Base-by-base conservation (phyloP, 2,888 invertebrate genomes). In the Polylopha cassiicola region DNA sequence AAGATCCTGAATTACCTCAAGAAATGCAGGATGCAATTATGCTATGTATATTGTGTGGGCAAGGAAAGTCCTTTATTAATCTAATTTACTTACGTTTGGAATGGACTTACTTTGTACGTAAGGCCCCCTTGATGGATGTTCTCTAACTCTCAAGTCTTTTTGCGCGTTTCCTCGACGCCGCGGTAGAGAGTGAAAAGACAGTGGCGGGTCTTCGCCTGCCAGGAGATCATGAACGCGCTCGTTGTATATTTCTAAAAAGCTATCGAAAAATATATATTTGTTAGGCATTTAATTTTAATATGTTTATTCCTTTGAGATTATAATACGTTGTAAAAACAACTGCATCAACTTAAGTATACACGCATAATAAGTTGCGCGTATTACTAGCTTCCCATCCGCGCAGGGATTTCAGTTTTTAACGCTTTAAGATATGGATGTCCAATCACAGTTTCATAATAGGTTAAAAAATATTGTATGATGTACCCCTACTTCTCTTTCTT, bases 111-210 rank as follows among this genome's bases (percentile, higher is more conserved):
- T 93, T 82, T 93, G 92, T 33, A 94, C 93, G 60, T 93, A 93
- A 7, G 94, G 92, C 46, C 94, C 94, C 50, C 87, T 88, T 41
- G 88, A 87, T 1, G 94, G 94, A 77, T 94, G 93, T 71, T 94
- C 93, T 38, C 94, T 76, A 21, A 94, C 90, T 53, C 90, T 89
- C n/a, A 94, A 84, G 34, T 85, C 84, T 43, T 82, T 82, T 5
- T 75, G 55, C 8, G 69, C 56, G 60, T 81, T 81, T 13, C 84
- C 84, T 26, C 68, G 64, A 3, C 74, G 68, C 15, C 76, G 61
- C 4, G 77, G 82, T 63, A 73, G 66, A 24, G 64, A 87, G 65
- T 62, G 68, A 89, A 81, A 65, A 87, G 85, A 42, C 89, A 90
- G 60, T 76, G 85, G 70, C 2, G 68, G 55, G 2, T 64, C 64